Conservation (phyloP, 2,888 invertebrate species). For the Gymnosoma rotundatum region DNA sequence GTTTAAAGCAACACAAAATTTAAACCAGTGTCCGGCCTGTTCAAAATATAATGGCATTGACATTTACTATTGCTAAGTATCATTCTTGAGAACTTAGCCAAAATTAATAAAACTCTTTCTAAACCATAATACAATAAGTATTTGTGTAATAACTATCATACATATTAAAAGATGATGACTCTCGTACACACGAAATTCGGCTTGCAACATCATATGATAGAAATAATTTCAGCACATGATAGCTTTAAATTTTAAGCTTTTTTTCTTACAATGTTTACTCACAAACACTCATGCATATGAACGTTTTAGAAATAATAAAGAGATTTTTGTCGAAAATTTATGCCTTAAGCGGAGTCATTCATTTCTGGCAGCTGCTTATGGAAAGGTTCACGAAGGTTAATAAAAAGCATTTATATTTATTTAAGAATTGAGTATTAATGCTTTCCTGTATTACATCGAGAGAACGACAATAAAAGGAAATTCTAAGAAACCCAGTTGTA, state of each 20-base stretch:
- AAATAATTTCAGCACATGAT: too few species aligned
- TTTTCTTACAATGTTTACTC: neutral
- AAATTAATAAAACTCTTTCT: too few species aligned
- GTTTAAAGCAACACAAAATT: too few species aligned
- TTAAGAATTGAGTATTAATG: neutral
- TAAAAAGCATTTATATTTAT: neutral
- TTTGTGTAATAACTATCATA: too few species aligned
- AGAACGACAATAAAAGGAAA: neutral
- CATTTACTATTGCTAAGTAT: too few species aligned
- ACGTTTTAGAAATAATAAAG: neutral
- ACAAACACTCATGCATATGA: neutral
- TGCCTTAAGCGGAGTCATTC: neutral
- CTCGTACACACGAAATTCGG: too few species aligned
- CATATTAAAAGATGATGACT: too few species aligned
- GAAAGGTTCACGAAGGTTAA: neutral
- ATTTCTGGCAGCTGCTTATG: neutral
- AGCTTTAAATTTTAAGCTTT: neutral
- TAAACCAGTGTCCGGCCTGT: too few species aligned
- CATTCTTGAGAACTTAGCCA: too few species aligned
- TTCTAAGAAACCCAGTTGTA: neutral
- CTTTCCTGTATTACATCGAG: neutral
- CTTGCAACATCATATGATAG: too few species aligned
- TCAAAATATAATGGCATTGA: too few species aligned
- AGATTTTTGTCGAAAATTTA: neutral
- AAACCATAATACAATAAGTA: too few species aligned